Conservation (phyloP, 2,888 invertebrate genomes). For the Deilephila porcellus region DNA sequence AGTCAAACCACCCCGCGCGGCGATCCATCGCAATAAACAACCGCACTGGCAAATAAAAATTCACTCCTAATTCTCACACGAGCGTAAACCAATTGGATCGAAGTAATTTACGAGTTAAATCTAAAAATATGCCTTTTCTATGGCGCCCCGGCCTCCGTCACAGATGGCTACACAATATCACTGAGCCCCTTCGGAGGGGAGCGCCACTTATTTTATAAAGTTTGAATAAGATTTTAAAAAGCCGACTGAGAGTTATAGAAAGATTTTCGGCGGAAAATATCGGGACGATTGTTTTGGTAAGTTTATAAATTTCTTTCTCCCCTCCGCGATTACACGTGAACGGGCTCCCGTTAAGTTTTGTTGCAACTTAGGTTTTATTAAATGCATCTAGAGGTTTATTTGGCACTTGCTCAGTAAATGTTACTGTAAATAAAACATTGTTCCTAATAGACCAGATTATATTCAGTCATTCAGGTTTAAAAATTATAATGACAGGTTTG, state of each 20-base stretch:
- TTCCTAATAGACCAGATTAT: not conserved
- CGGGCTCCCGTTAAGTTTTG: slow-evolving; percentile 37
- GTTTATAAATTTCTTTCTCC: slow-evolving; percentile 51
- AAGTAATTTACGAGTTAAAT: slow-evolving; percentile 83
- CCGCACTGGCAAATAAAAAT: slow-evolving; percentile 76
- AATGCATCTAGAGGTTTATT: not conserved
- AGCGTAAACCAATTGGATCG: slow-evolving; percentile 82
- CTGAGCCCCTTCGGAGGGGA: slow-evolving; percentile 72
- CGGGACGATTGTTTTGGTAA: slow-evolving; percentile 56
- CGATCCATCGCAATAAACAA: slow-evolving; percentile 60
- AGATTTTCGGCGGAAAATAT: slow-evolving; percentile 60
- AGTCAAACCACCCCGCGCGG: slow-evolving; percentile 33
- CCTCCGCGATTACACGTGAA: slow-evolving; percentile 35
- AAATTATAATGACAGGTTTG: too few relatives aligned
- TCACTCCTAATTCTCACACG: slow-evolving; percentile 77
- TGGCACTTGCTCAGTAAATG: not conserved
- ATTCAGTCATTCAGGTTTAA: too few relatives aligned
- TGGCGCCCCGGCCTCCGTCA: slow-evolving; percentile 74
- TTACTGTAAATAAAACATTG: not conserved
- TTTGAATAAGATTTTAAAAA: slow-evolving; percentile 84
- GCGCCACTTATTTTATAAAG: slow-evolving; percentile 80
- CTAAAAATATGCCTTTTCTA: slow-evolving; percentile 83
- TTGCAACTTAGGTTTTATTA: slow-evolving; percentile 2
- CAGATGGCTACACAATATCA: slow-evolving; percentile 83
- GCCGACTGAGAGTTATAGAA: slow-evolving; percentile 67